A percentile compares a stretch with the other conserved stretches of the same genome.
Conservation (phyloP, 2,113 vertebrate species). For the Hypomesus transpacificus region DNA sequence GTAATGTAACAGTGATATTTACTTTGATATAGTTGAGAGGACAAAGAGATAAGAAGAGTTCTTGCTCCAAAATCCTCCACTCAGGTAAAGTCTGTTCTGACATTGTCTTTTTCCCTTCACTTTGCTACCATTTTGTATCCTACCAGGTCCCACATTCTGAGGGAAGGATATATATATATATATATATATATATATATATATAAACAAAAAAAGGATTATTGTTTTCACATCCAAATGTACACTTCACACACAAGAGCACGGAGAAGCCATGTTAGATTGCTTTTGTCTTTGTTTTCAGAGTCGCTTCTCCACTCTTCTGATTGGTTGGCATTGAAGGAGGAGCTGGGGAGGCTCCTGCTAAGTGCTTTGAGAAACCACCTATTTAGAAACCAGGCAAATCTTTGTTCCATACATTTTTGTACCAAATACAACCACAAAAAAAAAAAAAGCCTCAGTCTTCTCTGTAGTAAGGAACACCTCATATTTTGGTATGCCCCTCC, state of each 20-base stretch:
- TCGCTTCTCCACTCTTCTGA: slow-evolving; percentile 57
- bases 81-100: slow-evolving; percentile 43
- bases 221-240: slow-evolving; percentile 56
- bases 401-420: slow-evolving; percentile 53
- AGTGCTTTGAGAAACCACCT: slow-evolving; percentile 72
- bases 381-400: slow-evolving; percentile 46
- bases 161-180: slow-evolving; percentile 42
- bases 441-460: slow-evolving; percentile 52
- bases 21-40: slow-evolving; percentile 59
- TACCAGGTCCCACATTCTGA: slow-evolving; percentile 54
- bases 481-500: slow-evolving; percentile 71
- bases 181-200: slow-evolving; percentile 1
- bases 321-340: slow-evolving; percentile 66
- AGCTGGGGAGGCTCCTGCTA: slow-evolving; percentile 60
- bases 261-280: slow-evolving; percentile 65
- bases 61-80: too few relatives aligned
- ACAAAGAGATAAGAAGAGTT: slow-evolving; percentile 25
- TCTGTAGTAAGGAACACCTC: slow-evolving; percentile 53
- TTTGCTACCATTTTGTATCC: slow-evolving; percentile 70
- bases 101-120: slow-evolving; percentile 65
- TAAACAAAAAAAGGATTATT: slow-evolving; percentile 25
- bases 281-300: slow-evolving; percentile 62
- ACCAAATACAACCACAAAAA: slow-evolving; percentile 45
- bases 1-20: slow-evolving; percentile 76
- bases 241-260: slow-evolving; percentile 57